A percentile compares a stretch with the other conserved stretches of the same genome.
phyloP scores from a whole-genome alignment of 2,113 vertebrate genomes.

The Meriones unguiculatus region DNA sequence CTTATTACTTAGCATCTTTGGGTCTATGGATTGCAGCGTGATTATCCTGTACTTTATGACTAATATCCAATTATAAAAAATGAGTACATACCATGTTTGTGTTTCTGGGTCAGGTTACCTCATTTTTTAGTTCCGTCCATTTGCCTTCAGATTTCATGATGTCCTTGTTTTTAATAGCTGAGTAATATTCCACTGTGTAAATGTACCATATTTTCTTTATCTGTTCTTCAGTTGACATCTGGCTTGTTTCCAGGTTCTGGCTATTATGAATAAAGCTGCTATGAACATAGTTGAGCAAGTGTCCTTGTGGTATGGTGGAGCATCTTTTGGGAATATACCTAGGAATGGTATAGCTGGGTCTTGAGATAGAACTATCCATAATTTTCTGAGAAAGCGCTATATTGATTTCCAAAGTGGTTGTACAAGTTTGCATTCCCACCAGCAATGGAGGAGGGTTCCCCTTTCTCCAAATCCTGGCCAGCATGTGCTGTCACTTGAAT shows the following conservation, averaged over 20 bases:
- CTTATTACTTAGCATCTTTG: background rate
- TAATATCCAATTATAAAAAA: no score
- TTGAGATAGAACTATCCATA: background rate
- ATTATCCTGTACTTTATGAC: background rate
- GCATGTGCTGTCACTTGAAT: background rate
- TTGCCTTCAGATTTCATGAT: background rate
- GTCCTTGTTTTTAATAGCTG: background rate
- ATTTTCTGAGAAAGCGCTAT: background rate
- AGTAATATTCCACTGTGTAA: background rate
- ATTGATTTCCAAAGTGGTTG: no score
- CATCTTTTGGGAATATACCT: background rate
- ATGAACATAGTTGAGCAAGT: background rate
- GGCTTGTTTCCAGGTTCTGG: background rate
- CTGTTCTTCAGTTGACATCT: background rate
- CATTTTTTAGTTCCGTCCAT: no score
- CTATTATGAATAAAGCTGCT: background rate
- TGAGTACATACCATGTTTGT: no score
- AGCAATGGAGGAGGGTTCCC: background rate
- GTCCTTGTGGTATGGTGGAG: background rate
- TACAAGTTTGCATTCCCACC: background rate
- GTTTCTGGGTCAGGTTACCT: no score
- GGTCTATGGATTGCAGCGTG: background rate
- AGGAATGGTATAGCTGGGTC: no score
- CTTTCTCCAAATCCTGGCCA: background rate
- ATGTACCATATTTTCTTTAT: background rate